Conservation (phyloP, 2,888 invertebrate genomes). For the Acronicta alni region DNA sequence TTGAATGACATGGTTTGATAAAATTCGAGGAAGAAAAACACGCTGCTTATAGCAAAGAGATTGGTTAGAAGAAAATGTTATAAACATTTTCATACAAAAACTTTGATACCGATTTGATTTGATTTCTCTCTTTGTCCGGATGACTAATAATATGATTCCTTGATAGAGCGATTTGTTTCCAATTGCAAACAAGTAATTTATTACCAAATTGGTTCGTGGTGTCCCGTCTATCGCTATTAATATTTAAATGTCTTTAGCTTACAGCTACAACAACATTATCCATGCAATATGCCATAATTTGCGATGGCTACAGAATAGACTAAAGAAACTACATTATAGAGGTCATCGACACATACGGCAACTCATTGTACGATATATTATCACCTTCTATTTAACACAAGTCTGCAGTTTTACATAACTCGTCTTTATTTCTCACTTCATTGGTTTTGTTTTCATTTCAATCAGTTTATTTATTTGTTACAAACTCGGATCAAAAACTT, state of each 20-base stretch:
- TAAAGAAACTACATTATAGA: constrained; percentile 7
- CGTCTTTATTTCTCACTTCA: constrained; percentile 13
- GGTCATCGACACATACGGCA: constrained; percentile 21
- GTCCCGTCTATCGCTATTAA: too few relatives aligned
- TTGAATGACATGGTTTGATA: too few relatives aligned
- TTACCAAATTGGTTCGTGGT: too few relatives aligned
- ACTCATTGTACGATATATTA: constrained; percentile 17
- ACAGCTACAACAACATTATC: constrained; percentile 2
- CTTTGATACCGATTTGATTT: too few relatives aligned
- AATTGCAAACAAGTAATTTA: too few relatives aligned
- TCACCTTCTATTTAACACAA: constrained; percentile 27
- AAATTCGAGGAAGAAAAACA: not conserved
- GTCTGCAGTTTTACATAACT: constrained; percentile 25
- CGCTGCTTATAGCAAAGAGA: too few relatives aligned
- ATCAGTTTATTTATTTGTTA: not conserved
- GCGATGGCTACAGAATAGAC: constrained; percentile 18
- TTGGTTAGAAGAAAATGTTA: too few relatives aligned
- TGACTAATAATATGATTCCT: too few relatives aligned
- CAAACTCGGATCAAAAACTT: not conserved
- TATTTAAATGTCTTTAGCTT: too few relatives aligned
- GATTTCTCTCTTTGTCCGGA: too few relatives aligned
- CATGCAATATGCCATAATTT: constrained; percentile 27
- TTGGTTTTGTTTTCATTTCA: not conserved
- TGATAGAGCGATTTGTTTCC: too few relatives aligned
- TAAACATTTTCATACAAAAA: too few relatives aligned